Evolutionary conservation across 2,113 vertebrate species (phyloP).

Genomic region (Sturnira hondurensis): DNA sequence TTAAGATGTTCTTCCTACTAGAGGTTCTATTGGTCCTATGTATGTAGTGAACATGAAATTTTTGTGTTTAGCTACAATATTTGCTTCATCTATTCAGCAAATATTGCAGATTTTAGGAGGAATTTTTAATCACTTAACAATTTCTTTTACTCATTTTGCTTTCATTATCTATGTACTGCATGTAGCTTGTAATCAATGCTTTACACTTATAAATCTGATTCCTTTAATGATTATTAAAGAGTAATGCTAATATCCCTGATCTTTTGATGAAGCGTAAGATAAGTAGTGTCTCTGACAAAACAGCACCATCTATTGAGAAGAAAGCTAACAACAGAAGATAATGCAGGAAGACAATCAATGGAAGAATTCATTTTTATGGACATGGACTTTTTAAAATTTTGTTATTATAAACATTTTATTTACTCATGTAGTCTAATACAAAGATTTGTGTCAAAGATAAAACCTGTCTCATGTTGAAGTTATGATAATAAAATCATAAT

Average conservation of each 20-base stretch:
- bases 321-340: conserved; percentile 57
- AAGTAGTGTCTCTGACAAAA: conserved; percentile 66
- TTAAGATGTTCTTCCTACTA: background rate
- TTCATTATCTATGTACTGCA: background rate
- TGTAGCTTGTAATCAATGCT: background rate
- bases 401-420: background rate
- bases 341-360: background rate
- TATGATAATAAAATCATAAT: background rate
- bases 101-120: background rate
- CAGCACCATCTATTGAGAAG: conserved; percentile 81
- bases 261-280: background rate
- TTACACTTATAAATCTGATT: conserved; percentile 37
- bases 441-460: background rate
- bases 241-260: background rate
- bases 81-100: conserved; percentile 5
- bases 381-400: background rate
- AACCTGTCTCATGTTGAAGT: background rate
- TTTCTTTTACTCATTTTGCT: background rate
- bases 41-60: background rate
- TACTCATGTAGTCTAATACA: background rate
- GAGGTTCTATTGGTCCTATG: background rate
- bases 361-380: background rate
- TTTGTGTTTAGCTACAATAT: conserved; percentile 19
- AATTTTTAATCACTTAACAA: background rate
- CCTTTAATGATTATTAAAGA: conserved; percentile 49